Percentiles rank a stretch among this genome's conserved stretches.
Evolutionary conservation across 2,888 invertebrate genomes (phyloP).

Genomic region (Idaea straminata): DNA sequence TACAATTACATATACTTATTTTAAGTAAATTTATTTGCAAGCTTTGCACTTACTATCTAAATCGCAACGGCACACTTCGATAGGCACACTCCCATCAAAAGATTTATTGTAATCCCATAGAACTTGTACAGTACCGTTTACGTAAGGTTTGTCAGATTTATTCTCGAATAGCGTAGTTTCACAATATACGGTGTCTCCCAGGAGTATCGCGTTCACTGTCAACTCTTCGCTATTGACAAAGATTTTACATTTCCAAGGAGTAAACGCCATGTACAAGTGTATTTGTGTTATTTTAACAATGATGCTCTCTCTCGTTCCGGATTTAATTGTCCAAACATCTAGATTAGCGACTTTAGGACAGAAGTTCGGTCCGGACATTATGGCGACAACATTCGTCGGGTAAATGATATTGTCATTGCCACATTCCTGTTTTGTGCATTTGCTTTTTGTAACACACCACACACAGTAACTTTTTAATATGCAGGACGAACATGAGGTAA

Average conservation of each 20-base stretch:
- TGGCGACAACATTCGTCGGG: slow-evolving; percentile 46
- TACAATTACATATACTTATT: background rate
- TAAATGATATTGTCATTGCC: slow-evolving; percentile 66
- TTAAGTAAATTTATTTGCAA: slow-evolving; percentile 34
- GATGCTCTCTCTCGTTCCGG: slow-evolving; percentile 47
- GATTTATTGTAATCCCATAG: slow-evolving; percentile 58
- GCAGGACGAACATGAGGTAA: slow-evolving; percentile 53
- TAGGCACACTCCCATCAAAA: slow-evolving; percentile 53
- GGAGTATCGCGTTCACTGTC: slow-evolving; percentile 43
- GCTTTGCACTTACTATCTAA: slow-evolving; percentile 47
- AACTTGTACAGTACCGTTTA: slow-evolving; percentile 50
- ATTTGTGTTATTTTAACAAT: slow-evolving; percentile 61
- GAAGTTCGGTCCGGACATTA: slow-evolving; percentile 59
- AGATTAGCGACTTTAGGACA: slow-evolving; percentile 55
- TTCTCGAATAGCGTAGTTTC: slow-evolving; percentile 50
- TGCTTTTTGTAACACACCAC: slow-evolving; percentile 66
- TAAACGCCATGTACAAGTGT: slow-evolving; percentile 65
- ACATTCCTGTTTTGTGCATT: slow-evolving; percentile 58
- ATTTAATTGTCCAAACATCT: slow-evolving; percentile 45
- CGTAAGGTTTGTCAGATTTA: slow-evolving; percentile 41
- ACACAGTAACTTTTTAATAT: slow-evolving; percentile 49
- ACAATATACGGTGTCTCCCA: slow-evolving; percentile 55
- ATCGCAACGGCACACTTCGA: slow-evolving; percentile 60
- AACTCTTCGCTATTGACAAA: slow-evolving; percentile 37
- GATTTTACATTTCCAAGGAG: slow-evolving; percentile 63